phyloP scores from a whole-genome alignment of 2,797 vertebrate species.

The Vipera latastei region DNA sequence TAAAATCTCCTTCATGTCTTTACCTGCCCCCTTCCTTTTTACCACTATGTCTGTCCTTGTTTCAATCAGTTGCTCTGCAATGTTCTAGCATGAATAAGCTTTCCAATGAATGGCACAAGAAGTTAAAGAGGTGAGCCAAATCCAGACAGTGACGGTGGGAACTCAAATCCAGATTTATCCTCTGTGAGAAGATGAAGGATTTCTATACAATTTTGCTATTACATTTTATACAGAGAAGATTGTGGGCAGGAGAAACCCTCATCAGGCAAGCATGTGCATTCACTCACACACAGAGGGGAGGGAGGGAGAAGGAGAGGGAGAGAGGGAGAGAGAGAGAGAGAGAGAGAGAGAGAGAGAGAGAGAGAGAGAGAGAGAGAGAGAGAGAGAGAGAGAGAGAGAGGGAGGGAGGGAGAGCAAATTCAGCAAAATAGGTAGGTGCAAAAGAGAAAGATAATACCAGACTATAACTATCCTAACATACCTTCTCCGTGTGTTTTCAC shows the following conservation, averaged over 20 bases:
- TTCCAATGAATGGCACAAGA: background rate
- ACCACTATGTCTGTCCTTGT: background rate
- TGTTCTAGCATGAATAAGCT: background rate
- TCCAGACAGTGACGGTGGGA: background rate
- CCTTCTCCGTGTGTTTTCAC: background rate
- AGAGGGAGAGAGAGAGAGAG: too few relatives aligned
- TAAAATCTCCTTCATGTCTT: background rate
- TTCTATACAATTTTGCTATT: background rate
- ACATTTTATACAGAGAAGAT: background rate
- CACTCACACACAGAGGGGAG: background rate
- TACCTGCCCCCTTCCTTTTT: background rate
- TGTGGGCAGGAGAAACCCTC: background rate
- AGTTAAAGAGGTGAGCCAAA: background rate
- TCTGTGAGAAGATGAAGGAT: background rate
- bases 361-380: too few relatives aligned
- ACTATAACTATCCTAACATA: background rate
- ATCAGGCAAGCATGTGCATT: accelerated
- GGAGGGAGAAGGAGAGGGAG: background rate
- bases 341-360: background rate
- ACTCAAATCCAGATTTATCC: background rate
- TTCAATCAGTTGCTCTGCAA: background rate
- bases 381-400: background rate
- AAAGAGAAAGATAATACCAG: background rate
- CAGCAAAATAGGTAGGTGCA: too few relatives aligned
- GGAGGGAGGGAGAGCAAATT: too few relatives aligned